A percentile compares a stretch with the other conserved stretches of the same genome.
These are phyloP conservation scores for Rhynchomys soricoides DNA, from an alignment of 2,113 vertebrate species.

Conservation along the genomic window DNA sequence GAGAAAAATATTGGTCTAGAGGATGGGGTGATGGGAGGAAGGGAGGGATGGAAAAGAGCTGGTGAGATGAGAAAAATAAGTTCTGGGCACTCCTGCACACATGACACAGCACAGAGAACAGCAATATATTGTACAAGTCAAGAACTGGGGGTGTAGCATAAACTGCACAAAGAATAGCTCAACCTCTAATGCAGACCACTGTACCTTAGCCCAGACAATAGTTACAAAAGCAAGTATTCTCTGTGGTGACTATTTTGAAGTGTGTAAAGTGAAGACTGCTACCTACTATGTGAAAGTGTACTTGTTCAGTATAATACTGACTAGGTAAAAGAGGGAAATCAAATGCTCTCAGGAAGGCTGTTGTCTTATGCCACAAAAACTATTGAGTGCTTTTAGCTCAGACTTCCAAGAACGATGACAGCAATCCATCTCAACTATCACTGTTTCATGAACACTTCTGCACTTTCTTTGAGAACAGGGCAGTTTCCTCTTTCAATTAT, in stretches of 20 bases:
- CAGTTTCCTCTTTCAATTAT: neutral
- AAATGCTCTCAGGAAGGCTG: neutral
- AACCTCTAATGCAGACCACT: neutral
- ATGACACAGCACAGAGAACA: neutral
- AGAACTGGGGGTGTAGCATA: neutral
- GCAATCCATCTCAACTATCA: neutral
- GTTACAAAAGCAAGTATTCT: neutral
- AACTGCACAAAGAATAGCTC: slow-evolving; percentile 36
- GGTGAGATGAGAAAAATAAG: neutral
- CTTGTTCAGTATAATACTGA: neutral
- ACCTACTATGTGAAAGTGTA: neutral
- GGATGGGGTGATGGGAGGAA: rapidly evolving
- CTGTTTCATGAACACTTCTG: neutral
- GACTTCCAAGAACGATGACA: neutral
- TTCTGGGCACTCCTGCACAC: neutral
- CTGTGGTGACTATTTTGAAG: neutral
- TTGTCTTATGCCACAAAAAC: neutral
- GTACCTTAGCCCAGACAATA: neutral
- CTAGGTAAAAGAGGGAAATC: neutral
- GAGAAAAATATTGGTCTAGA: neutral
- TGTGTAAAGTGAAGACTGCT: neutral
- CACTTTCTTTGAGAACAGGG: neutral
- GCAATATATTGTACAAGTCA: neutral
- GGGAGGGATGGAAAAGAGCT: neutral
- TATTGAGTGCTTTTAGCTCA: slow-evolving; percentile 1